phyloP scores from a whole-genome alignment of 1,140 invertebrate genomes.

The Pseudomyrmex pallidus region DNA sequence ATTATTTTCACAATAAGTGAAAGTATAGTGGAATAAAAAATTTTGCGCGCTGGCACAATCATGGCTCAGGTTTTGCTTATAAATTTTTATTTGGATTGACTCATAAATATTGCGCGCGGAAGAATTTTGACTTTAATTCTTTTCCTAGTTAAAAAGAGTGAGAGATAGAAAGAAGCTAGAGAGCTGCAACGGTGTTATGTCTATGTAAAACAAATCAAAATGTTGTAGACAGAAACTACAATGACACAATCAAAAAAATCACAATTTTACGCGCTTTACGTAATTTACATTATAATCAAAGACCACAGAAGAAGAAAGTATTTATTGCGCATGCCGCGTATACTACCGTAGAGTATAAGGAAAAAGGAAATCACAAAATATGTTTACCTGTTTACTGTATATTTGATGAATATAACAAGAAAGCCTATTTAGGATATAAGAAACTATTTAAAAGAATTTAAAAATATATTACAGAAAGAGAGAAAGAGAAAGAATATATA shows the following conservation, averaged over 20 bases:
- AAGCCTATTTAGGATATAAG: constrained; percentile 38
- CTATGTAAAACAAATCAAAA: constrained; percentile 8
- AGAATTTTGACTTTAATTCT: constrained; percentile 19
- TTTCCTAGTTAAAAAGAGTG: neutral
- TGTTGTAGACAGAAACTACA: constrained; percentile 12
- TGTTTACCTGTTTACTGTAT: constrained; percentile 47
- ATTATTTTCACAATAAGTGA: neutral
- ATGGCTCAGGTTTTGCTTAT: constrained; percentile 4
- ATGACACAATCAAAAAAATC: constrained; percentile 28
- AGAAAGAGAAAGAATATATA: too few species aligned
- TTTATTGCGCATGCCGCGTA: constrained; percentile 30
- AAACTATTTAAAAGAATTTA: constrained; percentile 25
- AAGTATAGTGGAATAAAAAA: neutral
- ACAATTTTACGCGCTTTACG: constrained; percentile 34
- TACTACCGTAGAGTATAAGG: constrained; percentile 24
- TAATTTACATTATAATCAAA: constrained; percentile 11
- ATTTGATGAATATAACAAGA: constrained; percentile 46
- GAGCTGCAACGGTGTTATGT: too few species aligned
- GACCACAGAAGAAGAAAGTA: constrained; percentile 52
- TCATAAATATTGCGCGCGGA: neutral
- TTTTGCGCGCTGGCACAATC: neutral
- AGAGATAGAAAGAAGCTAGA: neutral
- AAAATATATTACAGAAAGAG: constrained; percentile 20
- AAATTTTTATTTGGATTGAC: neutral
- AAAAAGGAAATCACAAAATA: constrained; percentile 36